Evolutionary conservation across 1,140 invertebrate genomes (phyloP), one percentile per base, ranked within the genome.

Genomic region (Eufriesea mexicana): DNA sequence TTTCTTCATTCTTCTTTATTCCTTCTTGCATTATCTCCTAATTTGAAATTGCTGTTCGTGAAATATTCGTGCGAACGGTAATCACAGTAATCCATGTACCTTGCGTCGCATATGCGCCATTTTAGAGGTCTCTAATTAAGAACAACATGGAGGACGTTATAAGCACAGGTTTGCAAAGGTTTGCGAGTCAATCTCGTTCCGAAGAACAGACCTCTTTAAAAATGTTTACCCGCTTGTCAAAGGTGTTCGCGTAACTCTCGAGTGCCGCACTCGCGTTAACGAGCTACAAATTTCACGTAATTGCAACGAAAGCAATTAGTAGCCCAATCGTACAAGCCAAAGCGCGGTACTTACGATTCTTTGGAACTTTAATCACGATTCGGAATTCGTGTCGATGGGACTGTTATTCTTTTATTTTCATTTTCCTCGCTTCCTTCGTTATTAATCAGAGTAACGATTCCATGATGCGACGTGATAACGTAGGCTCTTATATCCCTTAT

Each of bases 91-190:
- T 70, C 16, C 8, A 23, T 45, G n/a, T 8, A 47, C 5, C n/a
- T 28, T 23, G 67, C 8, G 23, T 6, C 42, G 20, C 64, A 23
- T 51, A 55, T 20, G 2, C 14, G 23, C 1, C 12, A 54, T 66
- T 77, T n/a, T 6, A 54, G 18, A 20, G 28, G n/a, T 8, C 35
- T 68, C 28, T 78, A 78, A 78, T 78, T 78, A 68, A 68, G n/a
- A 47, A 47, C n/a, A 23, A 28, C 35, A 18, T 20, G 68, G 47
- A 78, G 35, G 47, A 6, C 42, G 51, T 57, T 23, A 68, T 14
- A 12, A 54, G 25, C 1, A 35, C 70, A 35, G 35, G 23, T 54
- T 42, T n/a, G 28, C 18, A 47, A 28, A 61, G 45, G 25, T 35
- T 55, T 5, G 14, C 49, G 5, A 42, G 10, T 20, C 35, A 78